Percentiles rank a stretch among this genome's conserved stretches.
These are phyloP conservation scores for Saccopteryx bilineata DNA, from an alignment of 2,113 vertebrate genomes.

Conservation along the genomic window DNA sequence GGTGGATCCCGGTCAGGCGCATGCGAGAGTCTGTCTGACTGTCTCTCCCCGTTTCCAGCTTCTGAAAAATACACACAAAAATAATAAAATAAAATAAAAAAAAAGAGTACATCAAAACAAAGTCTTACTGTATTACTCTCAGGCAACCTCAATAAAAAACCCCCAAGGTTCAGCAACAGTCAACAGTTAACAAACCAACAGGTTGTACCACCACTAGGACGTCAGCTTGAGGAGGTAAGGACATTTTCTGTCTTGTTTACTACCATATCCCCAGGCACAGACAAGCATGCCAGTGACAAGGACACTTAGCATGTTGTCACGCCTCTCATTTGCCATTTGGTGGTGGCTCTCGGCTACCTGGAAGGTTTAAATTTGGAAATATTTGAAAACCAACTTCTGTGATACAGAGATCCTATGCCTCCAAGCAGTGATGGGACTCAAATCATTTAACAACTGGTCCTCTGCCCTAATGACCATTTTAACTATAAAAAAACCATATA, in stretches of 20 bases:
- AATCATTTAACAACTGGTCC: too few species aligned
- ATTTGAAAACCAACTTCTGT: background rate
- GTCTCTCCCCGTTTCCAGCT: too few species aligned
- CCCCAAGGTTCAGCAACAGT: background rate
- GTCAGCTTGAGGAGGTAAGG: background rate
- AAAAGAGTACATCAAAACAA: background rate
- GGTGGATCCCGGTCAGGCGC: too few species aligned
- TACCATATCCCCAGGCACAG: background rate
- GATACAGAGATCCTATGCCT: background rate
- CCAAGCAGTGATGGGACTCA: too few species aligned
- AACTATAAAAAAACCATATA: too few species aligned
- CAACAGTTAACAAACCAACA: background rate
- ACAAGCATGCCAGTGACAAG: background rate
- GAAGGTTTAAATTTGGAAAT: constrained; percentile 3
- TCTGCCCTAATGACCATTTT: too few species aligned
- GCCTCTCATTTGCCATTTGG: background rate
- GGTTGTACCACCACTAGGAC: background rate
- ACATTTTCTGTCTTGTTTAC: background rate
- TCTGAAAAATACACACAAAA: too few species aligned
- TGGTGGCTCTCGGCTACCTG: background rate
- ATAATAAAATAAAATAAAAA: too few species aligned
- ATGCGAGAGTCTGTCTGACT: too few species aligned
- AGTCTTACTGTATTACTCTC: background rate
- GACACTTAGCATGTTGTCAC: background rate
- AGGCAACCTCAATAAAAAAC: background rate